Percentiles rank a stretch among this genome's conserved stretches.
Evolutionary conservation across 1,140 invertebrate genomes (phyloP).

Genomic region (Drosophila willistoni): DNA sequence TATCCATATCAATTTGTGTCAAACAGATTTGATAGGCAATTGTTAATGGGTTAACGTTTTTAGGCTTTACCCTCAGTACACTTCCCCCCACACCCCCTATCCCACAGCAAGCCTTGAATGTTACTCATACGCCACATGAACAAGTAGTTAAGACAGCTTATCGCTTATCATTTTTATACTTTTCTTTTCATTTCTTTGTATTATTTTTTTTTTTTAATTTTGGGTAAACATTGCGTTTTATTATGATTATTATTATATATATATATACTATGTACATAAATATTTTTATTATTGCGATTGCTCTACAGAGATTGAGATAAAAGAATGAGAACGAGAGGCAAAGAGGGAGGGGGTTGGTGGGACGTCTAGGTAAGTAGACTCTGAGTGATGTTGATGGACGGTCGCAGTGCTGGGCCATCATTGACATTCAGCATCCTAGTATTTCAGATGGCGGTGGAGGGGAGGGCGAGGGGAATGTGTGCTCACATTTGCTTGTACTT

Average conservation of each 20-base stretch:
- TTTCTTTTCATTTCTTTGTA: conserved; percentile 14
- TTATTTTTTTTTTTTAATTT: conserved; percentile 12
- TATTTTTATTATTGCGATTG: conserved; percentile 41
- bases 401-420: conserved; percentile 42
- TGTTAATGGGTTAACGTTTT: conserved; percentile 8
- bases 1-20: conserved; percentile 45
- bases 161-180: conserved; percentile 59
- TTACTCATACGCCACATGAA: conserved; percentile 60
- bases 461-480: background rate
- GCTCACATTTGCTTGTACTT: conserved; percentile 35
- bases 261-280: conserved; percentile 23
- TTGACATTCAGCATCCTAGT: background rate
- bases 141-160: conserved; percentile 30
- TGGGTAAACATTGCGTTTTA: conserved; percentile 53
- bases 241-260: conserved; percentile 45
- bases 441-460: background rate
- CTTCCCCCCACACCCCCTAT: background rate
- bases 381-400: conserved; percentile 51
- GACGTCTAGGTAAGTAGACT: conserved; percentile 5
- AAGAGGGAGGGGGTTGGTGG: background rate
- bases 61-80: conserved; percentile 7
- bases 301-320: conserved; percentile 1
- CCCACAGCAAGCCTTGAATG: background rate
- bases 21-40: conserved; percentile 47
- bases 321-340: background rate